phyloP scores from a whole-genome alignment of 2,888 invertebrate genomes.

The Acrocyrtus sp. region DNA sequence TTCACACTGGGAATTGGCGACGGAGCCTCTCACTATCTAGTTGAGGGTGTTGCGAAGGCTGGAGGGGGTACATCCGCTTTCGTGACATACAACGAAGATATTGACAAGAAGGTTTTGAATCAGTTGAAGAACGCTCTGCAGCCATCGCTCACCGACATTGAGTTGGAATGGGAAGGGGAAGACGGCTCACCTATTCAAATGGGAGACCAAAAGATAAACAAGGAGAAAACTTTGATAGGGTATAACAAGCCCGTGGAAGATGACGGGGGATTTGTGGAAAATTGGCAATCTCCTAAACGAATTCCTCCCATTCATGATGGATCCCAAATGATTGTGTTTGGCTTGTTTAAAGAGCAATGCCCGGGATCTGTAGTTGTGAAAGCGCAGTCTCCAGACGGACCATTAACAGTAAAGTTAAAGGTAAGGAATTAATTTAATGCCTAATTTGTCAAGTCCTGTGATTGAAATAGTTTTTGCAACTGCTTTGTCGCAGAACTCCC shows the following conservation, averaged over 20 bases:
- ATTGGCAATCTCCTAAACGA: constrained; percentile 52
- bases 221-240: constrained; percentile 61
- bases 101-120: constrained; percentile 64
- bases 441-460: too few relatives aligned
- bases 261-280: background rate
- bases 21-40: constrained; percentile 65
- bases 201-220: constrained; percentile 33
- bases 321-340: constrained; percentile 59
- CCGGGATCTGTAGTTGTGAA: constrained; percentile 52
- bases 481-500: too few relatives aligned
- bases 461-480: too few relatives aligned
- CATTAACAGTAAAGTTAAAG: constrained; percentile 46
- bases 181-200: background rate
- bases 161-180: constrained; percentile 58
- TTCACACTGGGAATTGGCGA: constrained; percentile 66
- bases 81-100: constrained; percentile 63
- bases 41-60: constrained; percentile 66
- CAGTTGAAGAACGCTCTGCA: constrained; percentile 63
- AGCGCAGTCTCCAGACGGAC: constrained; percentile 60
- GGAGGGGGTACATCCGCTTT: constrained; percentile 66
- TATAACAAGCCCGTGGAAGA: constrained; percentile 60
- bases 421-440: too few relatives aligned
- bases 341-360: constrained; percentile 46
- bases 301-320: constrained; percentile 63
- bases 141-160: constrained; percentile 60